Evolutionary conservation across 2,113 vertebrate genomes (phyloP).

Genomic region (Rallus limicola): DNA sequence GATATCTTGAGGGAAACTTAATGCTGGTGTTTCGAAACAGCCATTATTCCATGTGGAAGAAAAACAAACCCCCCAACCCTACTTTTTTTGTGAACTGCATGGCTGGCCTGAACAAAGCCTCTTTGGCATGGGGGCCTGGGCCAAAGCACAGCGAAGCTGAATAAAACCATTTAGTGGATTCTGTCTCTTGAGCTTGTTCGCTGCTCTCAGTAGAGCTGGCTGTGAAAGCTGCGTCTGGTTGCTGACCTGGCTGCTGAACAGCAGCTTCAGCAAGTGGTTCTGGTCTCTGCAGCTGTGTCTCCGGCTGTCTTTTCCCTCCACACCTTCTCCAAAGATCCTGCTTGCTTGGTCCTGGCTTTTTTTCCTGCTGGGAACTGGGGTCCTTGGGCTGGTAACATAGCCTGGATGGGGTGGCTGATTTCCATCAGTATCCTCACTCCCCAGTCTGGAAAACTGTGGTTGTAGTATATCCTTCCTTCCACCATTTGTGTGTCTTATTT

Average conservation of each 20-base stretch:
- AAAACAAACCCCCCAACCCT: slow-evolving; percentile 41
- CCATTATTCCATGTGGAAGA: background rate
- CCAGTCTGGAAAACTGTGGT: background rate
- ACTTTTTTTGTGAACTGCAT: background rate
- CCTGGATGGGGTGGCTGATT: background rate
- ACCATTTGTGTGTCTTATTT: slow-evolving; percentile 52
- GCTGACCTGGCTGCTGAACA: background rate
- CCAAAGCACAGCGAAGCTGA: background rate
- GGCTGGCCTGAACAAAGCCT: background rate
- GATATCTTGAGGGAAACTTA: slow-evolving; percentile 49
- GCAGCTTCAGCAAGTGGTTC: background rate
- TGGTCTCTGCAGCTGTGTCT: background rate
- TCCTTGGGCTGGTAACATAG: background rate
- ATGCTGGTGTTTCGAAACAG: slow-evolving; percentile 18
- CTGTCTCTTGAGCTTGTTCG: background rate
- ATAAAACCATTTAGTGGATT: background rate
- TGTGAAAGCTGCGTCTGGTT: background rate
- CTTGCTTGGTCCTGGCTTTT: fast-evolving
- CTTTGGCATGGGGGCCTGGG: background rate
- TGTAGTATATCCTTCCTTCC: slow-evolving; percentile 44
- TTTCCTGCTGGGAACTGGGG: background rate
- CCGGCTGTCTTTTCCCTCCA: background rate
- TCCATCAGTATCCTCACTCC: background rate
- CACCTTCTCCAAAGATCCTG: background rate
- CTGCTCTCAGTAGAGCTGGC: background rate